Conservation (phyloP, 2,888 invertebrate species). For the Lydus trimaculatus region DNA sequence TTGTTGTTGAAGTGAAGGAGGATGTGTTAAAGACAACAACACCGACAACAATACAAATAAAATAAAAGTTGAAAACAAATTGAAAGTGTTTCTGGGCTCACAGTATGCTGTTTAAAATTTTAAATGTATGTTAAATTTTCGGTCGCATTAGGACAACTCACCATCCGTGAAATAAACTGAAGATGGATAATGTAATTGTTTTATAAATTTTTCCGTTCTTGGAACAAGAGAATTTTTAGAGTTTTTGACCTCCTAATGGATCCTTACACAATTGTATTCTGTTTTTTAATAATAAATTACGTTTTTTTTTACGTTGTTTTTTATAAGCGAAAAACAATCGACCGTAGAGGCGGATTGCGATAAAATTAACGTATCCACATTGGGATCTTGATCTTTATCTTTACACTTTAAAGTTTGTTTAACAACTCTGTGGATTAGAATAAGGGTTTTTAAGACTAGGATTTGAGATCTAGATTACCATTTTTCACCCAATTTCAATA, state of each 20-base stretch:
- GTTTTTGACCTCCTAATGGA: neutral
- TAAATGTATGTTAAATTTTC: conserved; percentile 29
- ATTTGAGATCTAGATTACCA: too few species aligned
- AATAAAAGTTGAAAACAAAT: neutral
- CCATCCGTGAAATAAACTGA: conserved; percentile 32
- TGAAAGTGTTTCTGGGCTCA: neutral
- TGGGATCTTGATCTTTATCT: neutral
- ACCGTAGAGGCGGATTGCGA: too few species aligned
- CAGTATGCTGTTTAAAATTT: conserved; percentile 19
- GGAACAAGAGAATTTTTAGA: conserved; percentile 12
- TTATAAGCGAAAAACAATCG: too few species aligned
- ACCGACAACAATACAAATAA: too few species aligned
- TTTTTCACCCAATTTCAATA: too few species aligned
- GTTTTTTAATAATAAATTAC: neutral
- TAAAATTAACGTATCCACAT: too few species aligned
- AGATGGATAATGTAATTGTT: conserved; percentile 27
- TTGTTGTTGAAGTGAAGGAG: neutral
- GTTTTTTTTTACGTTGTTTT: neutral
- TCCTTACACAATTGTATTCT: neutral
- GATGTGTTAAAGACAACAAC: neutral
- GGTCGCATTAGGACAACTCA: conserved; percentile 27
- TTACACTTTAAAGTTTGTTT: too few species aligned
- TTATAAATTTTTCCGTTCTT: conserved; percentile 27
- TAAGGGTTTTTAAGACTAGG: too few species aligned
- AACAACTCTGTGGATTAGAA: too few species aligned